Conservation (phyloP, 2,888 invertebrate species). For the Noctua fimbriata region DNA sequence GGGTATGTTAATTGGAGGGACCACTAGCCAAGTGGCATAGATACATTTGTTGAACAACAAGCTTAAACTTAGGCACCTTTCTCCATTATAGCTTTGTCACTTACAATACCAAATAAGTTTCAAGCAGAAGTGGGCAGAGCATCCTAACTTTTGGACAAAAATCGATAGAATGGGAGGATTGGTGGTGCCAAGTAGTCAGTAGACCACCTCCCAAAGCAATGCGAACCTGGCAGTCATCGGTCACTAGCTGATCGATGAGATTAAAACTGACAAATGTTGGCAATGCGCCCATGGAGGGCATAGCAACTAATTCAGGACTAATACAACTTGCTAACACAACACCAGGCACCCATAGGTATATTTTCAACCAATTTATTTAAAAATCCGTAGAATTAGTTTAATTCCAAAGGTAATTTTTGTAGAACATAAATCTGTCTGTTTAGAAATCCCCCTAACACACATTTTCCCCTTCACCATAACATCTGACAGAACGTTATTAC, state of each 20-base stretch:
- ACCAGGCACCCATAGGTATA: not conserved
- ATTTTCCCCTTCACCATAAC: slow-evolving; percentile 56
- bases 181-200: slow-evolving; percentile 94
- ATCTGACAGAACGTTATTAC: slow-evolving; percentile 66
- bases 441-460: slow-evolving; percentile 43
- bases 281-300: slow-evolving; percentile 91
- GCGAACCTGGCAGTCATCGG: slow-evolving; percentile 84
- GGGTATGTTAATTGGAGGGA: not conserved
- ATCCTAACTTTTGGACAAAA: slow-evolving; percentile 95
- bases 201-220: slow-evolving; percentile 81
- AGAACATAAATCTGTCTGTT: slow-evolving; percentile 43
- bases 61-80: not conserved
- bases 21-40: not conserved
- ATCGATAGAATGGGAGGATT: slow-evolving; percentile 93
- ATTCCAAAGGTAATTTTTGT: slow-evolving; percentile 20
- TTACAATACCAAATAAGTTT: slow-evolving; percentile 89
- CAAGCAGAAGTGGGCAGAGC: slow-evolving; percentile 91
- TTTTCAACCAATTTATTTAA: not conserved
- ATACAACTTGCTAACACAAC: slow-evolving; percentile 21
- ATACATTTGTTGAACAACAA: not conserved
- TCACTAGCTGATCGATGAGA: slow-evolving; percentile 92
- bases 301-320: slow-evolving; percentile 87
- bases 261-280: slow-evolving; percentile 94
- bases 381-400: not conserved
- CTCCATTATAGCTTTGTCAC: not conserved